Evolutionary conservation across 92 coral and sea anemone genomes (phyloP).

Genomic region (Meandrina meandrites): DNA sequence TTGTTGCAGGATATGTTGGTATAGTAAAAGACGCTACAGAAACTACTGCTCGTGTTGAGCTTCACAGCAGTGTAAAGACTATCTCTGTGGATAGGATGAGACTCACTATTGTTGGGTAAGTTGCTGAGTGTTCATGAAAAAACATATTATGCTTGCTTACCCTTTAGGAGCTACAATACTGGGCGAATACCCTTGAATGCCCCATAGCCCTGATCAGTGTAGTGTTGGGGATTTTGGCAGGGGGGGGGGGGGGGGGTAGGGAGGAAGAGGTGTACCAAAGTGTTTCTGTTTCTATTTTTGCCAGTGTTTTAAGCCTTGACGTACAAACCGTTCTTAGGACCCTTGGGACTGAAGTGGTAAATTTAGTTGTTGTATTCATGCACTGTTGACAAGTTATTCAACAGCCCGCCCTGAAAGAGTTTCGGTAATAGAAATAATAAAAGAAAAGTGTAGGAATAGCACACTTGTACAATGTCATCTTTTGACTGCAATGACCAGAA

Average conservation of each 20-base stretch:
- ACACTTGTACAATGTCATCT: too few species aligned
- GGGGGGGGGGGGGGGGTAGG: not conserved
- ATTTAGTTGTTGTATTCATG: not conserved
- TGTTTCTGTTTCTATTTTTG: not conserved
- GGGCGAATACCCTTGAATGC: not conserved
- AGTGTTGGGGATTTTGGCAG: not conserved
- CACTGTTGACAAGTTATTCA: too few species aligned
- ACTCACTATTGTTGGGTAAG: conserved; percentile 82
- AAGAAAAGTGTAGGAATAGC: too few species aligned
- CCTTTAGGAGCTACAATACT: not conserved
- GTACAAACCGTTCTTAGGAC: not conserved
- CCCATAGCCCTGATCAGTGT: not conserved
- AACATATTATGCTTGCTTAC: not conserved
- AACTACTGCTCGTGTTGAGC: conserved; percentile 96
- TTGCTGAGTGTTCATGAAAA: not conserved
- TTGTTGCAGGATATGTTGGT: conserved; percentile 86
- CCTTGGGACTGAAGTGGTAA: not conserved
- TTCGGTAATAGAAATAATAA: too few species aligned
- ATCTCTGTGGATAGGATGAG: conserved; percentile 95
- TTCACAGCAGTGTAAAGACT: conserved; percentile 95
- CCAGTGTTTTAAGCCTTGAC: not conserved
- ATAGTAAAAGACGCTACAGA: conserved; percentile 99
- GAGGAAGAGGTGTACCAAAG: not conserved
- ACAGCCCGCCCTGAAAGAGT: not conserved
- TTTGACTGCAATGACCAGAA: too few species aligned